A percentile compares a stretch with the other conserved stretches of the same genome.
Conservation (phyloP, 2,113 vertebrate species). For the Melierax canorus region DNA sequence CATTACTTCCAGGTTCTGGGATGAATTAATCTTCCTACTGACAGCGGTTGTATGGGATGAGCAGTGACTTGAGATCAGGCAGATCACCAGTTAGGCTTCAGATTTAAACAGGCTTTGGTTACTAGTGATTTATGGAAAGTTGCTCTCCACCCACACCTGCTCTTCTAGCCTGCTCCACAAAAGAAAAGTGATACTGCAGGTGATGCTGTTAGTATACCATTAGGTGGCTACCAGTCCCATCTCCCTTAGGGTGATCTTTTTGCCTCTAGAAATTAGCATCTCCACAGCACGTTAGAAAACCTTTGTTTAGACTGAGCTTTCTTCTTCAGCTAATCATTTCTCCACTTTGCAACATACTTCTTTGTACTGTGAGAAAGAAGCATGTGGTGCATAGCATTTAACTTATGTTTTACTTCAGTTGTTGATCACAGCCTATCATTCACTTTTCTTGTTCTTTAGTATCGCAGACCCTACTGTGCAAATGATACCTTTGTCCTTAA, state of each 20-base stretch:
- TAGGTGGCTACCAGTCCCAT: background rate
- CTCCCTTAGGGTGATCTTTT: background rate
- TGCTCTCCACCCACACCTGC: background rate
- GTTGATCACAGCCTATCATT: background rate
- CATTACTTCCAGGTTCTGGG: background rate
- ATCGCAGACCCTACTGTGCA: background rate
- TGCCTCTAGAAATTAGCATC: background rate
- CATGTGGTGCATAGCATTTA: background rate
- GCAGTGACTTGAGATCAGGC: background rate
- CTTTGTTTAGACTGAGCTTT: background rate
- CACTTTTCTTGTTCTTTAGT: background rate
- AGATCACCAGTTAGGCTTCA: background rate
- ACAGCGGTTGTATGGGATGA: background rate
- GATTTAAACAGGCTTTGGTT: background rate
- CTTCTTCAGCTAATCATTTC: background rate
- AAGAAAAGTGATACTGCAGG: background rate
- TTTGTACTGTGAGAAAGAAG: background rate
- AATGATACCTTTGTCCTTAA: background rate
- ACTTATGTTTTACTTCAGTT: background rate
- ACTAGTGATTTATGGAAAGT: background rate
- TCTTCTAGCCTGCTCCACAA: background rate
- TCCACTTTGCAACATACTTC: background rate
- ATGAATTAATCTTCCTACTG: background rate
- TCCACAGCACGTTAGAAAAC: background rate
- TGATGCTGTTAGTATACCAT: background rate